These are phyloP conservation scores for Lepidocyrtinus sp. DNA, from an alignment of 2,888 invertebrate species.

Conservation along the genomic window DNA sequence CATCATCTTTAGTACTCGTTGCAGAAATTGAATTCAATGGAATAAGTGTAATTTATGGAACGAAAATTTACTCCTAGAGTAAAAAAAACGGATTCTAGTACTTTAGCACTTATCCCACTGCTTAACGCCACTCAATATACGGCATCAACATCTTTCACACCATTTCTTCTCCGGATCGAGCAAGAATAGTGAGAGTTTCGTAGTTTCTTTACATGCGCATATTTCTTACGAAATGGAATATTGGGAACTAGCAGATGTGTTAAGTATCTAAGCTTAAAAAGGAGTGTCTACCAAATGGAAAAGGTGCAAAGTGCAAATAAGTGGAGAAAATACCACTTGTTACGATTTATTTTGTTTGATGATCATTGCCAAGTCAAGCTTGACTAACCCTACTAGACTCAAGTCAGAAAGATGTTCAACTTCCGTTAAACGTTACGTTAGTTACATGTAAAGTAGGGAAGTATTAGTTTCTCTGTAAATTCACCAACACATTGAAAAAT, in stretches of 20 bases:
- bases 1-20: neutral
- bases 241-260: constrained; percentile 13
- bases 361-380: neutral
- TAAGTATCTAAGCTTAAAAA: constrained; percentile 9
- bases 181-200: neutral
- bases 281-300: neutral
- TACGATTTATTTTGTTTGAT: constrained; percentile 5
- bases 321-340: constrained; percentile 18
- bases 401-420: constrained; percentile 18
- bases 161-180: neutral
- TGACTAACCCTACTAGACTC: constrained; percentile 15
- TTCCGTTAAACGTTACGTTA: neutral
- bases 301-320: constrained; percentile 16
- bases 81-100: neutral
- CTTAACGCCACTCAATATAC: neutral
- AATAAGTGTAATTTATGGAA: constrained; percentile 1
- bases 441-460: neutral
- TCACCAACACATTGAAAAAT: neutral
- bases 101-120: no score
- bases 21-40: neutral
- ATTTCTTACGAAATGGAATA: constrained; percentile 1
- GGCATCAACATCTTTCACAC: neutral
- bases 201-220: neutral
- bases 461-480: neutral
- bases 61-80: constrained; percentile 1